Conservation (phyloP, 2,888 invertebrate genomes). For the Hypomecis punctinalis region DNA sequence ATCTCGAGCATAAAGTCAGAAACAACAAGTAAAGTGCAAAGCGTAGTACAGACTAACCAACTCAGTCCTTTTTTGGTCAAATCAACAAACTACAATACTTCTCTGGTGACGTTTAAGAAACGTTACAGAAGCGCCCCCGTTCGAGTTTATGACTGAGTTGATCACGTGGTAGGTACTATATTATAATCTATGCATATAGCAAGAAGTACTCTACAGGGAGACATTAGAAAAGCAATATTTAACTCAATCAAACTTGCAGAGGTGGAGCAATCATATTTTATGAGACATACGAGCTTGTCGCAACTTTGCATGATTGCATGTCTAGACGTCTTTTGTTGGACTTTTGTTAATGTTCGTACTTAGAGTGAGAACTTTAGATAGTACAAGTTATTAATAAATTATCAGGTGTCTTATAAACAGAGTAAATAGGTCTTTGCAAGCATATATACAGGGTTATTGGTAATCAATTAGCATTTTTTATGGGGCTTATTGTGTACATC, state of each 20-base stretch:
- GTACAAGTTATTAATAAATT: not conserved
- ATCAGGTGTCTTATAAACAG: too few species aligned
- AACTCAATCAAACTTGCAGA: conserved; percentile 52
- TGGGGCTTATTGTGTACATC: too few species aligned
- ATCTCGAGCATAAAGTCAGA: conserved; percentile 3
- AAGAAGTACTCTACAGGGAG: conserved; percentile 17
- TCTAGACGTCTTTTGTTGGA: conserved; percentile 28
- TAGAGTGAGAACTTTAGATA: not conserved
- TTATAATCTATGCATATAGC: conserved; percentile 22
- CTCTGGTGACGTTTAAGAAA: not conserved
- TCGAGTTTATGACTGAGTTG: not conserved
- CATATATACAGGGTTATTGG: too few species aligned
- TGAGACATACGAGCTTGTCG: conserved; percentile 28
- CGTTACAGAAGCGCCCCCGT: not conserved
- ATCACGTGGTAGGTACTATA: not conserved
- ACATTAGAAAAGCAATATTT: conserved; percentile 41
- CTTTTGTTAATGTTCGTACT: not conserved
- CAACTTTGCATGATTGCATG: conserved; percentile 24
- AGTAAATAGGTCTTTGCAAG: too few species aligned
- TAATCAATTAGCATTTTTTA: too few species aligned
- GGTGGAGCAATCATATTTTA: conserved; percentile 44
- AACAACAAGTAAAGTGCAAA: conserved; percentile 7
- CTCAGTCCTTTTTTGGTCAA: not conserved
- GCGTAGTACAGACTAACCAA: not conserved
- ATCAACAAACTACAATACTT: not conserved